Evolutionary conservation across 2,113 vertebrate genomes (phyloP).

Genomic region (Aramus guarauna): DNA sequence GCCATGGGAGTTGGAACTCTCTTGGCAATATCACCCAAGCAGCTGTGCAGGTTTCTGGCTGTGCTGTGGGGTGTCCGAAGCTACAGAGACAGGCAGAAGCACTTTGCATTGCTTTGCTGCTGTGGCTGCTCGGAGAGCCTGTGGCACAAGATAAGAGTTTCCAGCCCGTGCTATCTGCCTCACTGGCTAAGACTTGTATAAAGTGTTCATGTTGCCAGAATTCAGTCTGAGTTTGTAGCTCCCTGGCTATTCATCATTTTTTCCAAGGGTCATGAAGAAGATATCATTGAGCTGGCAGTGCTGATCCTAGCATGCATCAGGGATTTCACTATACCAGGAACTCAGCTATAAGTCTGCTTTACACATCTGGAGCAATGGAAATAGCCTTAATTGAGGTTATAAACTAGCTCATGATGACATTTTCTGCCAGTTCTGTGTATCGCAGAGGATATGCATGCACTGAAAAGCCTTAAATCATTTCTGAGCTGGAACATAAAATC

Average conservation of each 20-base stretch:
- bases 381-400: conserved; percentile 40
- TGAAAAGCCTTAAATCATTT: conserved; percentile 9
- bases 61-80: neutral
- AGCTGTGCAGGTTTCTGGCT: neutral
- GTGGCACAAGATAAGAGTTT: neutral
- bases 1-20: neutral
- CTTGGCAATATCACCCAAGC: neutral
- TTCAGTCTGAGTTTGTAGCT: neutral
- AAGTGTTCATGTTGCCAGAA: neutral
- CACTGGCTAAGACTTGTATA: neutral
- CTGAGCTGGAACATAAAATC: conserved; percentile 28
- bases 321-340: neutral
- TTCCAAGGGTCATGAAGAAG: conserved; percentile 41
- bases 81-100: neutral
- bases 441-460: neutral
- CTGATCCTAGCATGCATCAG: neutral
- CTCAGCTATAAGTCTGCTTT: conserved; percentile 40
- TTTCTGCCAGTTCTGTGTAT: conserved; percentile 30
- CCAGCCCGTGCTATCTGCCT: neutral
- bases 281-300: neutral
- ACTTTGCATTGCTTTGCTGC: neutral
- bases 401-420: conserved; percentile 44
- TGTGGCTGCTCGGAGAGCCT: neutral
- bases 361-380: conserved; percentile 50
- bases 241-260: conserved; percentile 10